Conservation (phyloP, 2,888 invertebrate species). For the Odontothrips loti region DNA sequence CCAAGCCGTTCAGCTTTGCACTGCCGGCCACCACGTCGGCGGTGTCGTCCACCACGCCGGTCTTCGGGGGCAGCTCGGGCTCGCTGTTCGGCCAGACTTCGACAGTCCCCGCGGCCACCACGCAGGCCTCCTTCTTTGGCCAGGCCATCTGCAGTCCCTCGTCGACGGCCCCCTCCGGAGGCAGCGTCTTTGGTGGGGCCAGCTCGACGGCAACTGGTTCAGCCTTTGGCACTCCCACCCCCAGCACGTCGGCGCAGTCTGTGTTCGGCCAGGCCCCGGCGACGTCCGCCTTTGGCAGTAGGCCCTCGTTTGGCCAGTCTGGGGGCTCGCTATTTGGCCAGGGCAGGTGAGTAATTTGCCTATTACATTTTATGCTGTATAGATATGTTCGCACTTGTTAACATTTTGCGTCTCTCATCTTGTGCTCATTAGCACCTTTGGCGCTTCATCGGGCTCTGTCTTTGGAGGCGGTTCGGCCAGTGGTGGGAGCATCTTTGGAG, state of each 20-base stretch:
- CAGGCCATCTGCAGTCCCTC: slow-evolving; percentile 35
- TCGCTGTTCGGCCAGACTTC: slow-evolving; percentile 26
- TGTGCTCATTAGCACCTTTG: not conserved
- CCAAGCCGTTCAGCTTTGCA: slow-evolving; percentile 13
- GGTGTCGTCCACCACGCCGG: not conserved
- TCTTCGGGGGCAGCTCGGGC: slow-evolving; percentile 19
- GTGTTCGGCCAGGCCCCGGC: slow-evolving; percentile 41
- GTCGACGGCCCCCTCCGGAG: slow-evolving; percentile 32
- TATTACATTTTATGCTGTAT: not conserved
- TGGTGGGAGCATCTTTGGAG: slow-evolving; percentile 37
- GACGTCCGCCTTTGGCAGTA: slow-evolving; percentile 33
- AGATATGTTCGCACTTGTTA: not conserved
- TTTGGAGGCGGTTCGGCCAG: slow-evolving; percentile 27
- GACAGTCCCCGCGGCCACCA: slow-evolving; percentile 1
- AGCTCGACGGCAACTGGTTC: slow-evolving; percentile 37
- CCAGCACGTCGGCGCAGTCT: slow-evolving; percentile 37
- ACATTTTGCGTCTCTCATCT: not conserved
- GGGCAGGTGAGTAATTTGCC: slow-evolving; percentile 32
- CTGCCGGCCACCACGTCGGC: slow-evolving; percentile 30
- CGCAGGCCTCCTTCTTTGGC: slow-evolving; percentile 34
- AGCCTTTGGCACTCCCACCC: slow-evolving; percentile 2
- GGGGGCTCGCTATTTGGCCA: slow-evolving; percentile 38
- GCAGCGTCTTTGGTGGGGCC: slow-evolving; percentile 34
- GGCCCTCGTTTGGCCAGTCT: slow-evolving; percentile 33
- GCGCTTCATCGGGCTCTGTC: slow-evolving; percentile 1